Conservation (phyloP, 1,140 invertebrate genomes). For the Drosophila watanabei region DNA sequence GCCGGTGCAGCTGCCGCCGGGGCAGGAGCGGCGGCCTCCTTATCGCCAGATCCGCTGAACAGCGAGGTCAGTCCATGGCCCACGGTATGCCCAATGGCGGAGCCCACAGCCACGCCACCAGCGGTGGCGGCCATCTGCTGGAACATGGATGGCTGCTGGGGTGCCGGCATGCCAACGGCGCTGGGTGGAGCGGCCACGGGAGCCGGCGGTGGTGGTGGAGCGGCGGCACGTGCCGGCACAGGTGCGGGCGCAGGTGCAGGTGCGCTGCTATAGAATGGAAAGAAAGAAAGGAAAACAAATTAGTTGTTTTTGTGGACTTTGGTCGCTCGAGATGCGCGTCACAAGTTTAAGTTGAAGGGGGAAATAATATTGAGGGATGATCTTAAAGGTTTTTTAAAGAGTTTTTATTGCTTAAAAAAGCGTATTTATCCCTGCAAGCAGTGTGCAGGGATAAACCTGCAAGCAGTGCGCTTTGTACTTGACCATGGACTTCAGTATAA, state of each 20-base stretch:
- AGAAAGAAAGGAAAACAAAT: slow-evolving; percentile 24
- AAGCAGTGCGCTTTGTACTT: no score
- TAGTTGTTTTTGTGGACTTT: slow-evolving; percentile 43
- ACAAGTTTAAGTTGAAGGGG: not conserved
- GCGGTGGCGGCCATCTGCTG: slow-evolving; percentile 95
- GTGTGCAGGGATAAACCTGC: no score
- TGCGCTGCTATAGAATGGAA: slow-evolving; percentile 42
- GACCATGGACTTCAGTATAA: no score
- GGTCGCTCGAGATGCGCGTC: not conserved
- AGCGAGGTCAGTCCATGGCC: slow-evolving; percentile 94
- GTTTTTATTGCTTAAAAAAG: no score
- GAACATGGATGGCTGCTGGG: slow-evolving; percentile 85
- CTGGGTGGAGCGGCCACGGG: slow-evolving; percentile 73
- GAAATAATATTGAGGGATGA: not conserved
- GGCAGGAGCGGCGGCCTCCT: slow-evolving; percentile 86
- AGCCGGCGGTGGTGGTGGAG: slow-evolving; percentile 74
- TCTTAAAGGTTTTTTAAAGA: no score
- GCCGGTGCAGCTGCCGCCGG: slow-evolving; percentile 77
- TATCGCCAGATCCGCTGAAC: slow-evolving; percentile 91
- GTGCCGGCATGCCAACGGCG: slow-evolving; percentile 78
- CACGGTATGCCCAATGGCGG: slow-evolving; percentile 94
- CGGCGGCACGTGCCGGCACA: slow-evolving; percentile 80
- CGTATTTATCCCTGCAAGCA: no score
- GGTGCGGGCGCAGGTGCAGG: slow-evolving; percentile 50
- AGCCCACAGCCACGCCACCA: slow-evolving; percentile 95